Evolutionary conservation across 2,797 vertebrate genomes (phyloP), one percentile per base, ranked within the genome.

Genomic region (Mormyrops boulengeri): DNA sequence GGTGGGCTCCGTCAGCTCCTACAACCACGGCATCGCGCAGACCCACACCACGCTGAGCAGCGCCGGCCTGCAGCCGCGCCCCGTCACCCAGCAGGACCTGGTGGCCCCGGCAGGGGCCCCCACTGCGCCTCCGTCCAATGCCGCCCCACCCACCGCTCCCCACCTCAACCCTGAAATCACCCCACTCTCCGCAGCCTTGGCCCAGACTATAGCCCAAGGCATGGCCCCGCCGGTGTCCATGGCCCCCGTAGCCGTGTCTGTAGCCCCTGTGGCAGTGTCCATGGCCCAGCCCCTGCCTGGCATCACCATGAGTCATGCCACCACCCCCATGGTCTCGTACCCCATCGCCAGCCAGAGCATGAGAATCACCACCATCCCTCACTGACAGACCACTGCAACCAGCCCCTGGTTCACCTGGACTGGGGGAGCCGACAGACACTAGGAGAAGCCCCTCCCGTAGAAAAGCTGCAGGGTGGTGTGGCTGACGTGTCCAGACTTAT

Each of bases 41-140:
- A 99, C 98, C 0, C 98, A 99, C 95, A 99, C 98, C 90, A 99
- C 98, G 9, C 96, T 99, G 92, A 99, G 98, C 96, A 99, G 97
- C 88, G 97, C 98, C 11, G 97, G 97, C 30, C 94, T 99, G 38
- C 98, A 98, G 93, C 97, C 98, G 2, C 97, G 98, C 1, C 95
- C 97, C 0, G 97, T 99, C 41, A 96, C 95, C 49, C 98, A 99
- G 88, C 98, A 98, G 93, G 98, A 99, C 90, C 91, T 99, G 88
- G 98, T 98, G 0, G 97, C 96, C 2, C 92, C 98, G 0, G 90
- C 96, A 0, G 97, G 97, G 0, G 97, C 97, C 0, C 96, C 96
- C 19, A 93, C 97, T 0, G 97, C 96, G 0, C 96, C 97, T 0
- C 98, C 96, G 0, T 89, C 95, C n/a, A 98, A 98, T 0, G 94